Evolutionary conservation across 2,797 vertebrate genomes (phyloP), one percentile per base, ranked within the genome.

Genomic region (Rallus crepitans): DNA sequence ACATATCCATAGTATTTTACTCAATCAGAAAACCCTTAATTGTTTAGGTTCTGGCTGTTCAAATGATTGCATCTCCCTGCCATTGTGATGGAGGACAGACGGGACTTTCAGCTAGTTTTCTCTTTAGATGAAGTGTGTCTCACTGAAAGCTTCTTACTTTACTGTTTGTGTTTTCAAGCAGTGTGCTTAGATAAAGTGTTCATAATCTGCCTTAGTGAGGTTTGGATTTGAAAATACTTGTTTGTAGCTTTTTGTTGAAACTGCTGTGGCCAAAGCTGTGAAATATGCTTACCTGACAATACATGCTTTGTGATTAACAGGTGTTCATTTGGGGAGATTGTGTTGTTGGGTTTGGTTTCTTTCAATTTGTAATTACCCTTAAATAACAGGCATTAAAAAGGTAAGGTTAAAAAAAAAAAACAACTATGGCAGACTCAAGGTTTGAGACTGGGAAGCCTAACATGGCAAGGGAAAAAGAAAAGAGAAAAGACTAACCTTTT

Each of bases 81-180:
- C 4, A 0, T 45, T 3, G 16, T 59, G 16, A 12, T 8, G 57
- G 28, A 57, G 68, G 7, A 9, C 35, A 16, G 11, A 20, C 56
- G 6, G 9, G 25, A 50, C 8, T 86, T 7, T 39, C 45, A 48
- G 27, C 20, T 75, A 18, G 6, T 65, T 85, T 90, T 82, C 28
- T 66, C 14, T 27, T 70, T 55, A 61, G 7, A 27, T 78, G 16
- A 1, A 7, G 24, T 5, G 4, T 88, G 88, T 85, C 57, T 89
- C 2, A 9, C 3, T 66, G 37, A 90, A 82, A 20, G 15, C 15
- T 8, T 48, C 86, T 76, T 76, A 65, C 40, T 90, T 65, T 2
- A 42, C 3, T 60, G 12, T 39, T 70, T 85, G 3, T 80, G 5
- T 80, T 82, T 93, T 89, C 33, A 84, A 68, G 20, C 64, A 17